Conservation (phyloP, 2,113 vertebrate genomes). For the Misgurnus mizolepis region DNA sequence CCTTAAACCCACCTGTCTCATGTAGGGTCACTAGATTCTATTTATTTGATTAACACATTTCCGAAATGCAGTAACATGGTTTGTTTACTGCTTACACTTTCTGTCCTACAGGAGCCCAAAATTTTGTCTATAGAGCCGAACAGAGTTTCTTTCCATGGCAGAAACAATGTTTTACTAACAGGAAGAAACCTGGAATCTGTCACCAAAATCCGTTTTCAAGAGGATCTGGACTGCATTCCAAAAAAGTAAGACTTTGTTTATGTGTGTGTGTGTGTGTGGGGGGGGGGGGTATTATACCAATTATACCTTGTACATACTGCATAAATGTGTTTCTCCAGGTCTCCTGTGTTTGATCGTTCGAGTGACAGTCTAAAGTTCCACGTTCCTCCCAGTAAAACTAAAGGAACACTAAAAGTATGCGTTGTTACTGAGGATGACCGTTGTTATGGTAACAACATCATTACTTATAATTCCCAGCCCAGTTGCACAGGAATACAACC, state of each 20-base stretch:
- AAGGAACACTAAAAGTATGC: slow-evolving; percentile 75
- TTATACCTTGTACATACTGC: too few species aligned
- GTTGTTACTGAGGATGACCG: slow-evolving; percentile 67
- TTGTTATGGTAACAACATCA: slow-evolving; percentile 65
- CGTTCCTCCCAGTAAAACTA: slow-evolving; percentile 75
- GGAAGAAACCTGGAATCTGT: slow-evolving; percentile 81
- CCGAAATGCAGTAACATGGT: too few species aligned
- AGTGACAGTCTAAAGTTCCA: slow-evolving; percentile 75
- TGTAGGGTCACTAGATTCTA: too few species aligned
- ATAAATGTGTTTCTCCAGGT: slow-evolving; percentile 58
- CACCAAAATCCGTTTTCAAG: slow-evolving; percentile 76
- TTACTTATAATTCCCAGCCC: slow-evolving; percentile 76
- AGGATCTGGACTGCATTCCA: slow-evolving; percentile 71
- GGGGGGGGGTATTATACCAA: too few species aligned
- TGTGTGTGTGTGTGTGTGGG: background rate
- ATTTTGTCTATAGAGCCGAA: slow-evolving; percentile 78
- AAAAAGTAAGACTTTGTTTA: slow-evolving; percentile 61
- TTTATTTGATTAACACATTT: too few species aligned
- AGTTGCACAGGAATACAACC: slow-evolving; percentile 72
- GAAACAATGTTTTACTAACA: slow-evolving; percentile 75
- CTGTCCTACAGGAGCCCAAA: slow-evolving; percentile 70
- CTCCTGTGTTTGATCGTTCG: slow-evolving; percentile 68
- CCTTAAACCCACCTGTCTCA: too few species aligned
- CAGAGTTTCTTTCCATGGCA: slow-evolving; percentile 82
- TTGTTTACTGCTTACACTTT: too few species aligned